Percentiles rank a stretch among this genome's conserved stretches.
phyloP scores from a whole-genome alignment of 2,113 vertebrate species.

The Donacobius atricapilla region DNA sequence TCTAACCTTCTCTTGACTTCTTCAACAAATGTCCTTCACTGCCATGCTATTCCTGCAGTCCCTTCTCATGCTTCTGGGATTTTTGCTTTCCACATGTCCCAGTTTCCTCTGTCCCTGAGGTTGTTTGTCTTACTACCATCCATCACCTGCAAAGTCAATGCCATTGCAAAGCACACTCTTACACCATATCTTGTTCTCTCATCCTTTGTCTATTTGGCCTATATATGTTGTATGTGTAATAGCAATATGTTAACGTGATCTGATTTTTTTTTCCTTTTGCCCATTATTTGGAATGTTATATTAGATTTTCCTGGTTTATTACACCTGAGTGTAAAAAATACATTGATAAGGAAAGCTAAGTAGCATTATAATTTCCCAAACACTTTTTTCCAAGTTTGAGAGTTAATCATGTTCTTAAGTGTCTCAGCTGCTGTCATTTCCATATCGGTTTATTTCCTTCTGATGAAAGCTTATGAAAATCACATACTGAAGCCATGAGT shows the following conservation, averaged over 20 bases:
- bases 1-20: conserved; percentile 10
- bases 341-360: not conserved
- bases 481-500: not conserved
- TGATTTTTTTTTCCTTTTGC: not conserved
- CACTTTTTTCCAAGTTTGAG: not conserved
- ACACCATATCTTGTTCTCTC: not conserved
- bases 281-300: not conserved
- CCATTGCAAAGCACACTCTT: not conserved
- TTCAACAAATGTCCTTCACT: not conserved
- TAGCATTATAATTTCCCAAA: not conserved
- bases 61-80: not conserved
- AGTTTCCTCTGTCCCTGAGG: not conserved
- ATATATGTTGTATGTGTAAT: not conserved
- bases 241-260: not conserved
- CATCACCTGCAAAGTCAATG: not conserved
- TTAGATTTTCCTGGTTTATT: not conserved
- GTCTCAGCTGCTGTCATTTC: not conserved
- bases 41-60: not conserved
- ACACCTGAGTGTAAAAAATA: not conserved
- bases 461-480: not conserved
- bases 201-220: not conserved
- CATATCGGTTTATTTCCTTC: not conserved
- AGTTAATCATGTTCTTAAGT: not conserved
- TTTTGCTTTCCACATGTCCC: not conserved
- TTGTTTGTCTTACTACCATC: not conserved